These are phyloP conservation scores for Morus bassanus DNA, from an alignment of 2,797 vertebrate genomes.

Conservation along the genomic window DNA sequence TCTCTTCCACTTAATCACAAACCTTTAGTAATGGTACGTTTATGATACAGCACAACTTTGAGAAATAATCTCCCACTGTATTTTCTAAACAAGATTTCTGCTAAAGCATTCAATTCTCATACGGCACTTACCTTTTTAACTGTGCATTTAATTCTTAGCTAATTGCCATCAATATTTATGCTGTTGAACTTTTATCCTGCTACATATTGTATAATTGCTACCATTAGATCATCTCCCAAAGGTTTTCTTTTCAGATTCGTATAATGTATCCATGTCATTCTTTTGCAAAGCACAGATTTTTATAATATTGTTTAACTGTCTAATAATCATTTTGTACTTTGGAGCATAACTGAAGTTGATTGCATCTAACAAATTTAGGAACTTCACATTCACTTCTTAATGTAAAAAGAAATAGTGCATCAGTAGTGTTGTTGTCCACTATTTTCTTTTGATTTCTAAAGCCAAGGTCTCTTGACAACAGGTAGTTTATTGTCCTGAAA, in stretches of 20 bases:
- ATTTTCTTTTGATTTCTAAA: neutral
- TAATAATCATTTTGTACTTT: slow-evolving; percentile 11
- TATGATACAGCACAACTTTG: slow-evolving; percentile 30
- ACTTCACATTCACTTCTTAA: neutral
- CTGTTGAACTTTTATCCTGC: slow-evolving; percentile 71
- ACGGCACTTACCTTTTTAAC: slow-evolving; percentile 66
- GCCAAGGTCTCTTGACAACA: neutral
- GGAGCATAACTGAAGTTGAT: neutral
- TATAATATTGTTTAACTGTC: slow-evolving; percentile 1
- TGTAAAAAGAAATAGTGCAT: neutral
- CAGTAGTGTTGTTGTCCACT: neutral
- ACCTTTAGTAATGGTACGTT: slow-evolving; percentile 25
- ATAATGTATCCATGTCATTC: slow-evolving; percentile 20
- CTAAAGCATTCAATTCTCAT: slow-evolving; percentile 68
- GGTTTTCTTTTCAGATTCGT: slow-evolving; percentile 58
- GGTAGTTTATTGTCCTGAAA: neutral
- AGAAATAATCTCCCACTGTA: slow-evolving; percentile 43
- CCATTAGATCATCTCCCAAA: slow-evolving; percentile 70
- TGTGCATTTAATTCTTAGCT: slow-evolving; percentile 72
- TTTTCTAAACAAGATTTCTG: slow-evolving; percentile 67
- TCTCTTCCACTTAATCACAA: slow-evolving; percentile 51
- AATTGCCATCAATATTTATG: slow-evolving; percentile 76
- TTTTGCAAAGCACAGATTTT: slow-evolving; percentile 36
- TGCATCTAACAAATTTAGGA: neutral
- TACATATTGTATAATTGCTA: slow-evolving; percentile 66